A percentile compares a stretch with the other conserved stretches of the same genome.
These are phyloP conservation scores for Protomyctophum bolini DNA, from an alignment of 2,113 vertebrate species.

Conservation along the genomic window DNA sequence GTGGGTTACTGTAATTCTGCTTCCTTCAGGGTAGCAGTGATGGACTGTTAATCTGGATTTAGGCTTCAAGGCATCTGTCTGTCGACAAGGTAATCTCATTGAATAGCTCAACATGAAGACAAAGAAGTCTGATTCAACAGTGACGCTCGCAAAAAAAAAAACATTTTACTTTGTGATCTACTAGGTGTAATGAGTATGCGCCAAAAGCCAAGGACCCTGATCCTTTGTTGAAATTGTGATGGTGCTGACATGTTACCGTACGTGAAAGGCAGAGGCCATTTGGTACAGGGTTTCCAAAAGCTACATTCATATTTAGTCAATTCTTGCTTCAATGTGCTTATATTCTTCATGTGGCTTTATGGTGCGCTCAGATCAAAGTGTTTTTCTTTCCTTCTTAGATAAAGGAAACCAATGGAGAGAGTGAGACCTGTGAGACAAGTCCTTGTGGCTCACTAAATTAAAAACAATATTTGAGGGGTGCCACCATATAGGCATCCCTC, in stretches of 20 bases:
- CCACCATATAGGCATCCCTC: no score
- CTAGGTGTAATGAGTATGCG: neutral
- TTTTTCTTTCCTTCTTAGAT: no score
- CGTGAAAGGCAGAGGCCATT: conserved; percentile 18
- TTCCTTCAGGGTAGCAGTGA: conserved; percentile 46
- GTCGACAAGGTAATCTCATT: conserved; percentile 58
- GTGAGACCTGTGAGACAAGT: no score
- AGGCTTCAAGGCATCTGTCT: conserved; percentile 55
- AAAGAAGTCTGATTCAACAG: conserved; percentile 22
- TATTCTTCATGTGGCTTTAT: no score
- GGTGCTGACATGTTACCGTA: conserved; percentile 17
- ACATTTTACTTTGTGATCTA: neutral
- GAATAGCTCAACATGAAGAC: conserved; percentile 53
- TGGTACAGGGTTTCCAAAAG: neutral
- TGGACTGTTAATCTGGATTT: conserved; percentile 73
- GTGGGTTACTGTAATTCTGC: conserved; percentile 54
- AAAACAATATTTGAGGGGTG: no score
- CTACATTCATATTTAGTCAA: no score
- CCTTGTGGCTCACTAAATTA: no score
- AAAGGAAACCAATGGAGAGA: no score
- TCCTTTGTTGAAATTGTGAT: conserved; percentile 10
- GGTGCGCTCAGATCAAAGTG: no score
- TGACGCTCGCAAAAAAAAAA: neutral
- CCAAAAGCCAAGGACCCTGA: neutral
- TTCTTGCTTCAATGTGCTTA: no score